A percentile compares a stretch with the other conserved stretches of the same genome.
Conservation (phyloP, 2,797 vertebrate species). For the Anguilla marmorata region DNA sequence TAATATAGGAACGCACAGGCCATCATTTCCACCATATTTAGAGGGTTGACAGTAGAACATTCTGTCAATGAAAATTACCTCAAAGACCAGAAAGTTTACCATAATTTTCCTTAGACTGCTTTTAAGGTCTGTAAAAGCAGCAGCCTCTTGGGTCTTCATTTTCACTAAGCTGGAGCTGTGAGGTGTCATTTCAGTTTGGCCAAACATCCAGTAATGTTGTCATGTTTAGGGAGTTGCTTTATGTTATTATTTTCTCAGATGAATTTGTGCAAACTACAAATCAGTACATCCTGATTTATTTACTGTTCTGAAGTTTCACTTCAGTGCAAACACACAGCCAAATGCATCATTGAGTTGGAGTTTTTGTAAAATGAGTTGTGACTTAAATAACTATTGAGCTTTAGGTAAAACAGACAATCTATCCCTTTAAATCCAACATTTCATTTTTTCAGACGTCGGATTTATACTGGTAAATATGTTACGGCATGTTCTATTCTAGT, state of each 20-base stretch:
- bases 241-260: neutral
- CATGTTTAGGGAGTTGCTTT: neutral
- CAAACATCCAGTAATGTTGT: neutral
- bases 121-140: conserved; percentile 4
- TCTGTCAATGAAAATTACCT: neutral
- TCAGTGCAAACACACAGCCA: neutral
- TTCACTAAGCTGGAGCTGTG: neutral
- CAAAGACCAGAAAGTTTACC: neutral
- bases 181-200: neutral
- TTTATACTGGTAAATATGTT: neutral
- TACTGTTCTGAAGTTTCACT: neutral
- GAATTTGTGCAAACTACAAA: neutral
- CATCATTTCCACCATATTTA: neutral
- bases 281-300: neutral
- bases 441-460: neutral
- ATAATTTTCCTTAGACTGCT: neutral
- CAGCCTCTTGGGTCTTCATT: neutral
- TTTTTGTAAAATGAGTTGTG: neutral
- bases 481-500: neutral
- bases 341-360: neutral
- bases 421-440: neutral
- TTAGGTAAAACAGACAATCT: neutral
- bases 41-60: neutral
- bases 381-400: neutral
- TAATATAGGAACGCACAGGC: neutral